Evolutionary conservation across 2,888 invertebrate genomes (phyloP).

Genomic region (Spicauda simplicius): DNA sequence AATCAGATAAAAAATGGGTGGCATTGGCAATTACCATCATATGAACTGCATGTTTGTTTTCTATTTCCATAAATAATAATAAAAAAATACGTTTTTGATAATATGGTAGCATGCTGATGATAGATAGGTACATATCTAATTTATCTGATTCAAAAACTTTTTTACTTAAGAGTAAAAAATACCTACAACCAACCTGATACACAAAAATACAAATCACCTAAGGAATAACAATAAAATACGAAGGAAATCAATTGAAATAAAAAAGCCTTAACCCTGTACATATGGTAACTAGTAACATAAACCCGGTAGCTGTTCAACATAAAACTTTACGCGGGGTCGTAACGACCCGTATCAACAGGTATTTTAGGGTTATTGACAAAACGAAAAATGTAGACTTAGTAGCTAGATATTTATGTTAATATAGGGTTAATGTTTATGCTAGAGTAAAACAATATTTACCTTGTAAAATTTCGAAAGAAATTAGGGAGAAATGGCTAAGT

Average conservation of each 20-base stretch:
- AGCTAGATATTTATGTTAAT: neutral
- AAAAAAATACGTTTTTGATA: too few species aligned
- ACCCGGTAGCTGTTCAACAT: constrained; percentile 44
- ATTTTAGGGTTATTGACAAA: constrained; percentile 53
- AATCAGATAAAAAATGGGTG: too few species aligned
- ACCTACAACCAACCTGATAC: too few species aligned
- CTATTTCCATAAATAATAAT: too few species aligned
- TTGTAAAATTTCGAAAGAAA: neutral
- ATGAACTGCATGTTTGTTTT: too few species aligned
- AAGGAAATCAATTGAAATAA: constrained; percentile 41
- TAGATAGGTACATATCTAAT: too few species aligned
- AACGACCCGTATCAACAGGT: constrained; percentile 64
- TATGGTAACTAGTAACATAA: constrained; percentile 47
- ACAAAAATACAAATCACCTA: constrained; percentile 18
- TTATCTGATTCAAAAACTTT: too few species aligned
- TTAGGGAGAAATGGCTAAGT: too few species aligned
- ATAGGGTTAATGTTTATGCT: neutral
- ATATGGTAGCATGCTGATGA: too few species aligned
- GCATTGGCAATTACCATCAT: too few species aligned
- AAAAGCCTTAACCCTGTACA: constrained; percentile 42
- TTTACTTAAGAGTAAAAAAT: too few species aligned
- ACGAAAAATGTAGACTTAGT: constrained; percentile 3
- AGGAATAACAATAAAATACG: constrained; percentile 37
- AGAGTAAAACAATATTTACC: neutral
- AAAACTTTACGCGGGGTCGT: constrained; percentile 61